Base-by-base conservation (phyloP, 2,888 invertebrate species). In the Volucella zonaria region DNA sequence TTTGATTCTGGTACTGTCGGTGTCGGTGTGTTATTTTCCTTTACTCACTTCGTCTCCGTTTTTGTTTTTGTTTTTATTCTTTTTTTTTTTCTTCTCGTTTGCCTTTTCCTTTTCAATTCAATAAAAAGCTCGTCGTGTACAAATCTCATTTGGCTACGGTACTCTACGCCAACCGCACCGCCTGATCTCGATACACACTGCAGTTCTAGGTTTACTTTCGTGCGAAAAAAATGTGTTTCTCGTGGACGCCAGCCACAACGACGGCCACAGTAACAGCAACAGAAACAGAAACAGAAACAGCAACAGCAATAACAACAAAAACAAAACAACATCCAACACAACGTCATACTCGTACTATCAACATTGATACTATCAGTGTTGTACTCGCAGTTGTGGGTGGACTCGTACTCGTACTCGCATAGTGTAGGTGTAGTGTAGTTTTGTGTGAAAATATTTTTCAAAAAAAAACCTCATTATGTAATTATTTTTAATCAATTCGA, bases 131-230 rank as follows among this genome's bases (percentile, higher is more conserved):
- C 73, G 76, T 85, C 81, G 71, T 76, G 71, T 81, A 85, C 67
- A 73, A 85, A 85, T 81, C 71, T 81, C 85, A 85, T 85, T 85
- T 81, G 85, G 81, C 85, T 85, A 81, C 76, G 81, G 73, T 81
- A 85, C 81, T 80, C 68, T 73, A 81, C 73, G 81, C 56, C 23
- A 85, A 73, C 73, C 80, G 81, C 85, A 85, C 85, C 76, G 81
- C 58, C 76, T 73, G 80, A 76, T 80, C 71, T 73, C 73, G 56
- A 66, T 79, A 75, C 47, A 40, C 43, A 66, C 42, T 76, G 76
- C 85, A 81, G 81, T 76, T 81, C 81, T 76, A 70, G 64, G 64
- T 64, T 76, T 73, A 76, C 54, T 71, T 76, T 77, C 51, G 80
- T 70, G 64, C 66, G 54, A 70, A 80, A 73, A 70, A 70, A 80